A percentile compares a stretch with the other conserved stretches of the same genome.
These are phyloP conservation scores for Lerema accius DNA, from an alignment of 1,140 invertebrate genomes.

Conservation along the genomic window DNA sequence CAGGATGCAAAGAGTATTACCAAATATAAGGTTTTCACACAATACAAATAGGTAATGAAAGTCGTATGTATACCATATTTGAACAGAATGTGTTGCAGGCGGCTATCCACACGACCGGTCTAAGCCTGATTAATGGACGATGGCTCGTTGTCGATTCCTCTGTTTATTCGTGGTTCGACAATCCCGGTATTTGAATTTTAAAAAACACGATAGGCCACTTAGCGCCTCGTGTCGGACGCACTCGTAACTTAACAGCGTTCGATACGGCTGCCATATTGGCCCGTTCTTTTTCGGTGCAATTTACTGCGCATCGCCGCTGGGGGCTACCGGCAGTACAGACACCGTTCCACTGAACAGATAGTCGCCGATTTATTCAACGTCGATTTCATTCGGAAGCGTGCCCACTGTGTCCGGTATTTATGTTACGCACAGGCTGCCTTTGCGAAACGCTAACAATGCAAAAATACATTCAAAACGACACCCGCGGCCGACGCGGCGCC, in stretches of 20 bases:
- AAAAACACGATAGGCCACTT: constrained; percentile 73
- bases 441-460: constrained; percentile 71
- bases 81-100: no score
- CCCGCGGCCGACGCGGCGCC: constrained; percentile 49
- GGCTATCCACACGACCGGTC: constrained; percentile 42
- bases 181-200: constrained; percentile 61
- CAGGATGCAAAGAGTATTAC: no score
- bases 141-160: constrained; percentile 42
- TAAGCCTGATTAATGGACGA: constrained; percentile 60
- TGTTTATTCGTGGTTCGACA: constrained; percentile 56
- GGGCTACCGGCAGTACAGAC: constrained; percentile 49
- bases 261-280: constrained; percentile 69
- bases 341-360: constrained; percentile 60
- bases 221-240: constrained; percentile 59
- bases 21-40: no score
- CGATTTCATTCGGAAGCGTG: constrained; percentile 70
- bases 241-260: constrained; percentile 70
- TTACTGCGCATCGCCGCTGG: constrained; percentile 66
- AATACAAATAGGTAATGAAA: no score
- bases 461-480: constrained; percentile 69
- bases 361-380: constrained; percentile 70
- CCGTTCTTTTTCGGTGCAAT: constrained; percentile 72
- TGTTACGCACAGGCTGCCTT: constrained; percentile 59
- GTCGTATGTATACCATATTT: no score
- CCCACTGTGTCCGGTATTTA: constrained; percentile 70